Evolutionary conservation across 2,888 invertebrate species (phyloP).

Genomic region (Heliothis peltigera): DNA sequence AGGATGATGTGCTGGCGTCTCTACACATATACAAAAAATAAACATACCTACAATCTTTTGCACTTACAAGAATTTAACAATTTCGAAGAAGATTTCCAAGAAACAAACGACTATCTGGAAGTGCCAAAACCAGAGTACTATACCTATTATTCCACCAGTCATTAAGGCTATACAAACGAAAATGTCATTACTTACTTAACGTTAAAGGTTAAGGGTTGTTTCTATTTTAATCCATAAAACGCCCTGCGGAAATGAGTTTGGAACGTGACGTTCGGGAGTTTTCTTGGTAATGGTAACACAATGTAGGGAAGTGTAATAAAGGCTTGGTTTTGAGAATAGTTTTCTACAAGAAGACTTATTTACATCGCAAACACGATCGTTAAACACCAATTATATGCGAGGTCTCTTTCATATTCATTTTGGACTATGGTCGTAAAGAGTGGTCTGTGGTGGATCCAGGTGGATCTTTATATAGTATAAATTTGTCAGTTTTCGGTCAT

Average conservation of each 20-base stretch:
- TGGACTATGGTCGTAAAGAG: too few species aligned
- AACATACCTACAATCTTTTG: neutral
- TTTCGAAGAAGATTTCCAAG: neutral
- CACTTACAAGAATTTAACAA: neutral
- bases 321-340: neutral
- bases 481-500: too few species aligned
- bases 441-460: too few species aligned
- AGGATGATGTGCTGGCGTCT: too few species aligned
- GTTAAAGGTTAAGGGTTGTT: constrained; percentile 44
- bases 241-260: constrained; percentile 38
- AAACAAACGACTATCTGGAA: neutral
- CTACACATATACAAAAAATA: neutral
- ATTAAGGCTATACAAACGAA: constrained; percentile 13
- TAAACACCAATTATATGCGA: too few species aligned
- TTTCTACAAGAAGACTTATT: too few species aligned
- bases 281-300: constrained; percentile 16
- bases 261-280: constrained; percentile 46
- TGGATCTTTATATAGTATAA: too few species aligned
- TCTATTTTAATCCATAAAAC: constrained; percentile 47
- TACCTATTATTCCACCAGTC: constrained; percentile 1
- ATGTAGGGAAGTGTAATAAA: constrained; percentile 29
- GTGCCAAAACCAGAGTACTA: constrained; percentile 3
- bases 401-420: too few species aligned
- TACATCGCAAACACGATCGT: too few species aligned
- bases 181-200: constrained; percentile 34